These are phyloP conservation scores for Bombus superbus DNA, from an alignment of 1,140 invertebrate species.

Conservation along the genomic window DNA sequence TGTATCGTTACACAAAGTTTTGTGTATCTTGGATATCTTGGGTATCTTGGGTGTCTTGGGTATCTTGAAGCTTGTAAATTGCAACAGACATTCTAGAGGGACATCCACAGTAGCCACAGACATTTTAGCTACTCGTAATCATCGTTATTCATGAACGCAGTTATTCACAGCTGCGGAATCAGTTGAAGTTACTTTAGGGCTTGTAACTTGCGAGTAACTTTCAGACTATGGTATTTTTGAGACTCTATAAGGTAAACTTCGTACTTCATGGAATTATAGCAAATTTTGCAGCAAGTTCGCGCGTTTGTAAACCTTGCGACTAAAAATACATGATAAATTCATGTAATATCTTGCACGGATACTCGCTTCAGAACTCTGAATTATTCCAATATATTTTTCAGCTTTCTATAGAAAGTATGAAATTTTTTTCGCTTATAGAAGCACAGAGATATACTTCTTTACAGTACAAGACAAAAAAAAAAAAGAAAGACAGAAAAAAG, in stretches of 20 bases:
- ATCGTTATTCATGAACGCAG: slow-evolving; percentile 1
- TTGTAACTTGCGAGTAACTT: slow-evolving; percentile 16
- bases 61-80: neutral
- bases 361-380: neutral
- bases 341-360: neutral
- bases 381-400: neutral
- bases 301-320: slow-evolving; percentile 7
- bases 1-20: too few species aligned
- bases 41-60: too few species aligned
- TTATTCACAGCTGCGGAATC: slow-evolving; percentile 25
- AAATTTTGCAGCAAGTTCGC: slow-evolving; percentile 4
- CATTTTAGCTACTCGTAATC: neutral
- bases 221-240: slow-evolving; percentile 19
- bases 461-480: too few species aligned
- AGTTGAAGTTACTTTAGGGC: neutral
- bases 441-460: too few species aligned
- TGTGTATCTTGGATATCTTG: neutral
- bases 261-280: slow-evolving; percentile 15
- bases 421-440: neutral
- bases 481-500: too few species aligned
- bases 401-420: too few species aligned
- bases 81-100: neutral
- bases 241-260: slow-evolving; percentile 16
- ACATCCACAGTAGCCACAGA: neutral
- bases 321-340: slow-evolving; percentile 25